Evolutionary conservation across 2,888 invertebrate species (phyloP).

Genomic region (Leuctra nigra): DNA sequence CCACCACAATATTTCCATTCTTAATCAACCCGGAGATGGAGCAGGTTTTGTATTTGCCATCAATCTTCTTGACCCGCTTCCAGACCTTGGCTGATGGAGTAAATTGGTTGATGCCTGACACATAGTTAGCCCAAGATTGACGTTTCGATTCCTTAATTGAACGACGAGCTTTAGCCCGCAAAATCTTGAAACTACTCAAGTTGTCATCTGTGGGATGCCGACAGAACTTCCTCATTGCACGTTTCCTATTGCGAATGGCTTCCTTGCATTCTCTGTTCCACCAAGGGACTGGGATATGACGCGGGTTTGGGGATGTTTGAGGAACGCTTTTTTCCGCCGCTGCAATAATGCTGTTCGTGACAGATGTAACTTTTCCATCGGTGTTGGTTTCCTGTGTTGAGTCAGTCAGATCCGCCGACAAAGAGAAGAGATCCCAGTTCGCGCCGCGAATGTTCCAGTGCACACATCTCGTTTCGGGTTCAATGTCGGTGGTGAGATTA

Average conservation of each 20-base stretch:
- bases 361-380: not conserved
- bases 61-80: too few relatives aligned
- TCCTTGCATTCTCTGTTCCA: constrained; percentile 6
- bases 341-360: not conserved
- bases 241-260: not conserved
- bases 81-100: too few relatives aligned
- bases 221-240: not conserved
- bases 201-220: not conserved
- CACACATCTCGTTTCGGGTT: not conserved
- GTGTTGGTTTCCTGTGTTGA: not conserved
- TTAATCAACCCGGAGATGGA: too few relatives aligned
- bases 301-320: not conserved
- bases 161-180: not conserved
- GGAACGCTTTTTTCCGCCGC: not conserved
- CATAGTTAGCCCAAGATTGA: not conserved
- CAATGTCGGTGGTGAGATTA: not conserved
- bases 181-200: not conserved
- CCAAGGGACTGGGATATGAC: constrained; percentile 7
- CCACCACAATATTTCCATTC: too few relatives aligned
- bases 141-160: not conserved
- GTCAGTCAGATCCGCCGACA: not conserved
- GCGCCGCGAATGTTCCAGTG: not conserved
- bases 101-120: too few relatives aligned
- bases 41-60: too few relatives aligned
- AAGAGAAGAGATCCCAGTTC: not conserved